Evolutionary conservation across 1,140 invertebrate species (phyloP), one percentile per base, ranked within the genome.

Genomic region (Nephila pilipes): DNA sequence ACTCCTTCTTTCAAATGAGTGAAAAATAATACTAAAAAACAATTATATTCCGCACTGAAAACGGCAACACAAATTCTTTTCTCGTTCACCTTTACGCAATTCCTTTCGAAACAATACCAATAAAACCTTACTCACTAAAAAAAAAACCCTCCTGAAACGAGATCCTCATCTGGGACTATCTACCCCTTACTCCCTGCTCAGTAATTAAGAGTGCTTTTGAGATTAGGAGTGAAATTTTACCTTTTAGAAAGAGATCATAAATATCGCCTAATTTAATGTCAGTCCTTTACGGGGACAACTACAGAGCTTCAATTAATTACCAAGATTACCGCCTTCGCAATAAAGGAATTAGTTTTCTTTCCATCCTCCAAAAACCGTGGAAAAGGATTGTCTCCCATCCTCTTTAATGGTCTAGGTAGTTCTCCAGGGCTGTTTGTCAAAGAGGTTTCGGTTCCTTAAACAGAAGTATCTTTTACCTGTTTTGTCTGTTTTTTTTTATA

Each of bases 221-320:
- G 89, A 83, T 55, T 83, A 54, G 58, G 54, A 83, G 65, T 60
- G 57, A 58, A 91, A 79, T 91, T 63, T 91, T 91, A 60, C 79
- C 57, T 91, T 91, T 83, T 87, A 18, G 58, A 32, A n/a, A 46
- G 63, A 38, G 46, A 55, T 79, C 89, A 91, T 91, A 91, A 91
- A 91, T 91, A 91, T 91, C 89, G 89, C 36, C 75, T 91, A 83
- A 91, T 91, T 83, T 91, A 91, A 91, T 83, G 89, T 91, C 89
- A 36, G 65, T 83, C 79, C 89, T 90, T 91, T 91, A 80, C 18
- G 36, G 54, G n/a, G 85, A 87, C 85, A 91, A 38, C 69, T 79
- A 55, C 58, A 22, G 25, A 22, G 29, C 69, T 65, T 83, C 89
- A 91, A 91, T 91, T 91, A 91, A 91, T 91, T 91, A 91, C 89